These are phyloP conservation scores for Nerophis lumbriciformis DNA, from an alignment of 2,113 vertebrate genomes.

Conservation along the genomic window DNA sequence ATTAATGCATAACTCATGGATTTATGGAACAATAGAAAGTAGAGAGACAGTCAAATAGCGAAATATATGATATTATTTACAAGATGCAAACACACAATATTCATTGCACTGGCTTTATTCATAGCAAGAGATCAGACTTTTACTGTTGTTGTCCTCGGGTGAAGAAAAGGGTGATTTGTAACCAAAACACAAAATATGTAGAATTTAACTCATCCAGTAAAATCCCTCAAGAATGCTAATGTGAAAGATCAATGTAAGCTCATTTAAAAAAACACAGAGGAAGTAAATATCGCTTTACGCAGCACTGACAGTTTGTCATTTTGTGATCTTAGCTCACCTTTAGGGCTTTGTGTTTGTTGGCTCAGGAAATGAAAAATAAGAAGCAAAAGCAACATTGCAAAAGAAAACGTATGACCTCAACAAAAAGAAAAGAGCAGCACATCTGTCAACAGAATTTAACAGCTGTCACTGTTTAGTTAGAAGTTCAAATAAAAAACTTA, in stretches of 20 bases:
- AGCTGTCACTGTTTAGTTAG: constrained; percentile 7
- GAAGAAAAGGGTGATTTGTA: neutral
- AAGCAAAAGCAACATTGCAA: neutral
- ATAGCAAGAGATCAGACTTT: neutral
- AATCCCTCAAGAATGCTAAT: neutral
- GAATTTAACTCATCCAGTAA: neutral
- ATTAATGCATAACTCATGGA: constrained; percentile 18
- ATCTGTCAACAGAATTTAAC: constrained; percentile 7
- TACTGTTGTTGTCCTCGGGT: neutral
- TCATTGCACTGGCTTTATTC: neutral
- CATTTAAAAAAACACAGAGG: neutral
- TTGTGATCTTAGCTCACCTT: neutral
- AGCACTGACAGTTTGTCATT: neutral
- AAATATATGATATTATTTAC: neutral
- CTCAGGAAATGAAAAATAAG: neutral
- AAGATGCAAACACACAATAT: neutral
- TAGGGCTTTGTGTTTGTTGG: neutral
- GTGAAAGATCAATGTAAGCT: neutral
- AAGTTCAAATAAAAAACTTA: constrained; percentile 2
- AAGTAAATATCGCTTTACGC: neutral
- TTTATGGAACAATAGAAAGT: constrained; percentile 21
- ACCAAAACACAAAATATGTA: neutral
- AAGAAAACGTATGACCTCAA: neutral
- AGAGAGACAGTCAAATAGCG: constrained; percentile 5
- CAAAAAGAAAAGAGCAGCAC: constrained; percentile 1